These are phyloP conservation scores for Callithrix jacchus DNA, from an alignment of 2,113 vertebrate genomes.

Conservation along the genomic window DNA sequence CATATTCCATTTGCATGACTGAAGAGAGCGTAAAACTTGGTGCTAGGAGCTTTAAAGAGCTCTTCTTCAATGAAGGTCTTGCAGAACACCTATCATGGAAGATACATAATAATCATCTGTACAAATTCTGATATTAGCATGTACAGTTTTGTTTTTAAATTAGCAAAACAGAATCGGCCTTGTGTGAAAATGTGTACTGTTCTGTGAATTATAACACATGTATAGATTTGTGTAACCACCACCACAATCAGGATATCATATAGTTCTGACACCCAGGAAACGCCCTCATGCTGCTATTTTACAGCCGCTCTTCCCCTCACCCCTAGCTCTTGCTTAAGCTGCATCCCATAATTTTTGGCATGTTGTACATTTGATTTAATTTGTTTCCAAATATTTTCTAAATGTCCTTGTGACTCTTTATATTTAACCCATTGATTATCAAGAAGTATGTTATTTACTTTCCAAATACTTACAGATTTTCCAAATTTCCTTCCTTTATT, in stretches of 20 bases:
- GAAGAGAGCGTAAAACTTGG: constrained; percentile 18
- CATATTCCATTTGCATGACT: constrained; percentile 59
- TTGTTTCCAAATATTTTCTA: not conserved
- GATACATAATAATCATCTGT: constrained; percentile 66
- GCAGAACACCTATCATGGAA: constrained; percentile 56
- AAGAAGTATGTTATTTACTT: not conserved
- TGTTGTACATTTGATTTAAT: not conserved
- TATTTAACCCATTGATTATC: not conserved
- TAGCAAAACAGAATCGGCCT: not conserved
- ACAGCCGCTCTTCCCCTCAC: rapidly evolving
- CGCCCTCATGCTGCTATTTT: rapidly evolving
- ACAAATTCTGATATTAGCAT: constrained; percentile 67
- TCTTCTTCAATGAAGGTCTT: constrained; percentile 21
- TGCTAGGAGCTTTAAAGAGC: constrained; percentile 15
- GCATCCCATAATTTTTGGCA: not conserved
- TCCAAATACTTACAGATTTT: not conserved
- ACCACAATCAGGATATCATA: not conserved
- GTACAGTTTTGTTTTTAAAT: constrained; percentile 40
- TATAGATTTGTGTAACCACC: not conserved
- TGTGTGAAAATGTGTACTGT: not conserved
- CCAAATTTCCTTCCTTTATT: not conserved
- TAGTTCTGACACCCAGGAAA: not conserved
- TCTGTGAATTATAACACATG: not conserved
- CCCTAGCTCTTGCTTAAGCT: not conserved
- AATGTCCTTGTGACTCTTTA: not conserved